Conservation (phyloP, 2,113 vertebrate genomes). For the Phodopus roborovskii region DNA sequence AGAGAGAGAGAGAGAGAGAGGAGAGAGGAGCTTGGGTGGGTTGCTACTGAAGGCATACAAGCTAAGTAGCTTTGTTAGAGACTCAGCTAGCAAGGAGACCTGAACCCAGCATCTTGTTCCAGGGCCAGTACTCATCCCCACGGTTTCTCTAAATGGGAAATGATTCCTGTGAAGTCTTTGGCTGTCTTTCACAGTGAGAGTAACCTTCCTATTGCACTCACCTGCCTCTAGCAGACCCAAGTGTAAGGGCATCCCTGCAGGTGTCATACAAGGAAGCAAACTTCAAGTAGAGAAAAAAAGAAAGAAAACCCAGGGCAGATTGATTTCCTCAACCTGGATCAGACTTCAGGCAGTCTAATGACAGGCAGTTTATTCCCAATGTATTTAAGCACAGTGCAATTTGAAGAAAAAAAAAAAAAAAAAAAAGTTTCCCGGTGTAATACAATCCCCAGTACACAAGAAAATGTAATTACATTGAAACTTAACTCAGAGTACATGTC, state of each 20-base stretch:
- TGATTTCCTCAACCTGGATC: neutral
- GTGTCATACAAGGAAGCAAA: neutral
- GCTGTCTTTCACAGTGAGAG: neutral
- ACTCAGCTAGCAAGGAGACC: neutral
- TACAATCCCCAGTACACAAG: neutral
- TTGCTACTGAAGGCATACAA: neutral
- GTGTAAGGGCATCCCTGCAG: neutral
- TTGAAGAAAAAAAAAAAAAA: too few species aligned
- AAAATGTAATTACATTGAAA: neutral
- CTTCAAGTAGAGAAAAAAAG: neutral
- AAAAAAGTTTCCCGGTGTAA: neutral
- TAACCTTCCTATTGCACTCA: neutral
- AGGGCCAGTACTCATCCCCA: neutral
- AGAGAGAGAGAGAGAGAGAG: neutral
- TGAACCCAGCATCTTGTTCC: neutral
- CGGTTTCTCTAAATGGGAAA: neutral
- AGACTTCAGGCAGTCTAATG: neutral
- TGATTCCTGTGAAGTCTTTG: neutral
- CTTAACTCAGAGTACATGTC: neutral
- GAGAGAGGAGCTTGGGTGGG: neutral
- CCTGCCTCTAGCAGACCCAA: neutral
- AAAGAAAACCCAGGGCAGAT: neutral
- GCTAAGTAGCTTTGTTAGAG: neutral
- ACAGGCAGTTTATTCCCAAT: neutral
- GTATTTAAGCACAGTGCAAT: neutral